A percentile compares a stretch with the other conserved stretches of the same genome.
These are phyloP conservation scores for Troides oblongomaculatus DNA, from an alignment of 2,888 invertebrate genomes.

Conservation along the genomic window DNA sequence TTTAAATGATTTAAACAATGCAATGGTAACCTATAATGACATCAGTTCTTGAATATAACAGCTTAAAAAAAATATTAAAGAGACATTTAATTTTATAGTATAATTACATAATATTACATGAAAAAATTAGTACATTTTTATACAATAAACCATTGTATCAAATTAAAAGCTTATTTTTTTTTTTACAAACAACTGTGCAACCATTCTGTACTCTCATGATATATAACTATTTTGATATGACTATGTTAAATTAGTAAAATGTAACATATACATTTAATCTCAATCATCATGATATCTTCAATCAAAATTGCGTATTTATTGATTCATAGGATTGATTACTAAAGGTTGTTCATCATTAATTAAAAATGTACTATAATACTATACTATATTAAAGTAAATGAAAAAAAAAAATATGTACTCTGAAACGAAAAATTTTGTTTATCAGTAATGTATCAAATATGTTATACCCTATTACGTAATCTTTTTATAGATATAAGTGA, in stretches of 20 bases:
- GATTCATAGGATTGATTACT: constrained; percentile 13
- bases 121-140: constrained; percentile 1
- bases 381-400: not conserved
- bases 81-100: not conserved
- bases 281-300: not conserved
- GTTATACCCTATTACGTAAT: constrained; percentile 10
- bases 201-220: not conserved
- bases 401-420: not conserved
- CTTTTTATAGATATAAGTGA: constrained; percentile 13
- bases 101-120: not conserved
- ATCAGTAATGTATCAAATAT: constrained; percentile 5
- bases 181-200: not conserved
- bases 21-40: constrained; percentile 23
- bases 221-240: not conserved
- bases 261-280: not conserved
- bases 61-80: not conserved
- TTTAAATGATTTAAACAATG: constrained; percentile 8
- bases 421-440: not conserved
- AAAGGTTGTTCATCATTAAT: constrained; percentile 6
- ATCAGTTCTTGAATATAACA: constrained; percentile 4
- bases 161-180: not conserved
- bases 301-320: constrained; percentile 1
- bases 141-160: not conserved
- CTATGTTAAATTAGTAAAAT: not conserved
- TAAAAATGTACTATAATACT: not conserved